Base-by-base conservation (phyloP, 2,113 vertebrate species). In the Tamias sibiricus region DNA sequence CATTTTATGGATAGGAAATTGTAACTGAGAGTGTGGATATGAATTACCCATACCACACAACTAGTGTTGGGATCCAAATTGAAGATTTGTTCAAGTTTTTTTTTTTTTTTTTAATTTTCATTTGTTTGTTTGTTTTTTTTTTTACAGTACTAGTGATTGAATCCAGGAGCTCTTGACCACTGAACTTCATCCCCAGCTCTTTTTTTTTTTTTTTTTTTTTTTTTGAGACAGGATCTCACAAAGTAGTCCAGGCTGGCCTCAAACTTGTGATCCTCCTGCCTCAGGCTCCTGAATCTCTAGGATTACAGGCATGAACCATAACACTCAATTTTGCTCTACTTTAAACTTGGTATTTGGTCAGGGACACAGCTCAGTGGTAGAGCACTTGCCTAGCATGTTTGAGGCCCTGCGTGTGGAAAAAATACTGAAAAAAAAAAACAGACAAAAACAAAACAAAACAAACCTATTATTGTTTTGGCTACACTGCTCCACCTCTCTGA, bases 1-100 rank as follows among this genome's bases (percentile, higher is more conserved):
- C 32, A 76, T 90, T 95, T 96, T 62, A 92, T 83, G 44, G 37
- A 74, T 13, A 84, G 49, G 47, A 87, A 94, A 94, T 52, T 91
- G 5, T 32, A 16, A 68, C 87, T 87, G 32, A 74, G 40, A 69
- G 47, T 59, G 35, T 66, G 35, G 1, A 90, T 69, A 62, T 71
- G 64, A 92, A 75, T 72, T 80, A 32, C 13, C 49, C 42, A 93
- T 14, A 68, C 89, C 80, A 96, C 40, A 82, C 57, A 81, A 64
- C 57, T 81, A 85, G 30, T 86, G 13, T 68, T 69, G 28, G 42
- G 37, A 95, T 94, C n/a, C 89, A 87, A 88, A 84, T 88, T 68
- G 40, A 9, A 69, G 49, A 85, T 62, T 59, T 59, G 57, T 59
- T 26, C 57, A 59, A 22, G 26, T 62, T 62, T 28, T 62, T 26